These are phyloP conservation scores for Ceratina australensis DNA, from an alignment of 1,140 invertebrate species.

Conservation along the genomic window DNA sequence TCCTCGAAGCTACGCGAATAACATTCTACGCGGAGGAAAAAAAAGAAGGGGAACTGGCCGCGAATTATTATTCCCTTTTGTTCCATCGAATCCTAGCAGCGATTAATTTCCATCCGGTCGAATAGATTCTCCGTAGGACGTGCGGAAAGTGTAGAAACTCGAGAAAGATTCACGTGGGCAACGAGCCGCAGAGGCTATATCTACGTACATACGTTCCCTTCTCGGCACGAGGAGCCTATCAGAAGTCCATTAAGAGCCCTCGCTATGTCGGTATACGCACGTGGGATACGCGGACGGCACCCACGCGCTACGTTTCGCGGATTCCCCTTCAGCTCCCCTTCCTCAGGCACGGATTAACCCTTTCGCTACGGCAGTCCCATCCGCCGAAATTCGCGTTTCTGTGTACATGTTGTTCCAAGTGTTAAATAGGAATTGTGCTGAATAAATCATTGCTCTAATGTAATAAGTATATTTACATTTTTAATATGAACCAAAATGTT, in stretches of 20 bases:
- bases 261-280: conserved; percentile 60
- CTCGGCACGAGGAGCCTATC: conserved; percentile 50
- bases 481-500: no score
- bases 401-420: no score
- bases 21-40: neutral
- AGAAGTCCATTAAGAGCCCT: conserved; percentile 69
- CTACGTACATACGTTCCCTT: neutral
- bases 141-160: conserved; percentile 35
- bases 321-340: conserved; percentile 21
- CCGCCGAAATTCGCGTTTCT: no score
- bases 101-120: conserved; percentile 40
- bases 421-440: no score
- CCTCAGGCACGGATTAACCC: no score
- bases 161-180: conserved; percentile 60
- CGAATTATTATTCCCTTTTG: conserved; percentile 30
- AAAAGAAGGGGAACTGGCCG: neutral
- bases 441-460: no score
- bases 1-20: conserved; percentile 47
- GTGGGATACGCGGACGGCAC: conserved; percentile 48
- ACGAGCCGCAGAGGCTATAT: neutral
- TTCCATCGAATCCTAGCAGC: conserved; percentile 8
- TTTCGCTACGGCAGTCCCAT: no score
- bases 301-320: conserved; percentile 52
- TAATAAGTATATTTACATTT: no score
- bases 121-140: conserved; percentile 8